phyloP scores from a whole-genome alignment of 2,113 vertebrate genomes.

The Sturnira hondurensis region DNA sequence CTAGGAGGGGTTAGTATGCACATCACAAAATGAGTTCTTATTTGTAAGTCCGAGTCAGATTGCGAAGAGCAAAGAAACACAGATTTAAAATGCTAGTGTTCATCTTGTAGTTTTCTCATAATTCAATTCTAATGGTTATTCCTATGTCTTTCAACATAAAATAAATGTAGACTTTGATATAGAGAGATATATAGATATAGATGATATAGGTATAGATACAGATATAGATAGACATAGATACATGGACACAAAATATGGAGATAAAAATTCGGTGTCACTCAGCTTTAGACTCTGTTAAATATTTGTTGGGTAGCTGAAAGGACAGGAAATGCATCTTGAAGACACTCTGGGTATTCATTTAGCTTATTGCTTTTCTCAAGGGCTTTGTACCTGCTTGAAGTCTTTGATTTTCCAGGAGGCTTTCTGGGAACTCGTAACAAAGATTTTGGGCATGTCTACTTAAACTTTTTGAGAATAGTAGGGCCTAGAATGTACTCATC shows the following conservation, averaged over 20 bases:
- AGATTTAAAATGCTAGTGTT: neutral
- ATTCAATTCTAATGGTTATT: neutral
- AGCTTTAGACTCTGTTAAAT: neutral
- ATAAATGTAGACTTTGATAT: neutral
- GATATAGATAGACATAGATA: neutral
- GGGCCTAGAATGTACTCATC: neutral
- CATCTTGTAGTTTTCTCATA: neutral
- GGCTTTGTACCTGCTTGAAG: neutral
- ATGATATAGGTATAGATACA: neutral
- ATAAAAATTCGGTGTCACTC: neutral
- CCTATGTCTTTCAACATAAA: neutral
- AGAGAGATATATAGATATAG: neutral
- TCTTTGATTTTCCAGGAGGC: neutral
- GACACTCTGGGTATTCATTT: neutral
- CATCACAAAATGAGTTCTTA: neutral
- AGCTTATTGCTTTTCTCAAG: neutral
- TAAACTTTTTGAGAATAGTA: neutral
- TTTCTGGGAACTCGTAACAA: neutral
- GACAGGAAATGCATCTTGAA: neutral
- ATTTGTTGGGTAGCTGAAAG: neutral
- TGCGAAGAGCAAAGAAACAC: neutral
- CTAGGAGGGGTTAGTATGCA: neutral
- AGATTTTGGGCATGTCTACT: neutral
- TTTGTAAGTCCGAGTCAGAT: neutral
- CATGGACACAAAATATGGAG: neutral